These are phyloP conservation scores for Heterodera schachtii DNA, from an alignment of 1,140 invertebrate species.

Conservation along the genomic window DNA sequence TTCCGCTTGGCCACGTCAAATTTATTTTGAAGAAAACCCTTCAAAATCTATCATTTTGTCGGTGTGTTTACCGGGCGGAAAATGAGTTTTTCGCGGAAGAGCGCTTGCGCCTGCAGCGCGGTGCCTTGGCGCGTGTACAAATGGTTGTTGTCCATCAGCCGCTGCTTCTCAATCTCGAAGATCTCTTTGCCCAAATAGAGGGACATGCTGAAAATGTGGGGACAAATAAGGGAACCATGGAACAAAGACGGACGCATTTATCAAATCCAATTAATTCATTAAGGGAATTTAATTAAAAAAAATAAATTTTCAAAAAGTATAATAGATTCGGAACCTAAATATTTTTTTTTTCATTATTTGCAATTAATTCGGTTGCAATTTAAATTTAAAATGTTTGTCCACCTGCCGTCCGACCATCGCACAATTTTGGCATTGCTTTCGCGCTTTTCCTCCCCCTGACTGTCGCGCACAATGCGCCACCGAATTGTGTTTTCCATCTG, in stretches of 20 bases:
- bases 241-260: too few species aligned
- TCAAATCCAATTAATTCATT: too few species aligned
- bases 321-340: too few species aligned
- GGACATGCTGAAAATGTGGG: constrained; percentile 77
- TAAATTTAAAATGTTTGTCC: neutral
- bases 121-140: constrained; percentile 94
- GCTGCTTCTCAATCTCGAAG: constrained; percentile 94
- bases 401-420: constrained; percentile 90
- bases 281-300: too few species aligned
- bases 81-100: constrained; percentile 91
- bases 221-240: neutral
- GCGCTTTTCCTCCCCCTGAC: constrained; percentile 66
- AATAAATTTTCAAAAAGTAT: too few species aligned
- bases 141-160: constrained; percentile 86
- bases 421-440: constrained; percentile 95
- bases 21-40: too few species aligned
- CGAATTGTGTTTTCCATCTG: constrained; percentile 93
- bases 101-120: constrained; percentile 92
- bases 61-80: constrained; percentile 73
- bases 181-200: constrained; percentile 93
- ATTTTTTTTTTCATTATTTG: too few species aligned
- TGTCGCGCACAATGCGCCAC: constrained; percentile 78
- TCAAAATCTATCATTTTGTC: too few species aligned
- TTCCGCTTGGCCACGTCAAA: neutral
- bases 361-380: too few species aligned